Evolutionary conservation across 2,888 invertebrate genomes (phyloP).

Genomic region (Standfussiana lucernea): DNA sequence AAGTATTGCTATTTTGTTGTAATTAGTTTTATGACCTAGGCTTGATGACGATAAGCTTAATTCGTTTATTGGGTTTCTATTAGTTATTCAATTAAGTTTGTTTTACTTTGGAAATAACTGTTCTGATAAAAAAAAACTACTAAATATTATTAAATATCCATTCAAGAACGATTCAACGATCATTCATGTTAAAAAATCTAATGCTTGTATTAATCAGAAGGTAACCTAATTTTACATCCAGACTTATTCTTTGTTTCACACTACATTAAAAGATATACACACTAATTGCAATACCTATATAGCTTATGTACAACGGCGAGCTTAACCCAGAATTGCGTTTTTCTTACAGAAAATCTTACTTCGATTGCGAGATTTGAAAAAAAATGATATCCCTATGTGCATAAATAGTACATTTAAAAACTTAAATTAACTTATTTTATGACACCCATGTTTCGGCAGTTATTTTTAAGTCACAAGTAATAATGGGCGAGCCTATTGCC

Average conservation of each 20-base stretch:
- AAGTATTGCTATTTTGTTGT: background rate
- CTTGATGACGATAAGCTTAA: background rate
- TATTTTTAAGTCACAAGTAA: background rate
- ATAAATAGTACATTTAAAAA: no score
- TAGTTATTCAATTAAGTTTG: background rate
- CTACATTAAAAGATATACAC: no score
- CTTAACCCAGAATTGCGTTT: no score
- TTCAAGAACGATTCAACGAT: background rate
- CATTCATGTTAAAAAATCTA: background rate
- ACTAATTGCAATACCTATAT: no score
- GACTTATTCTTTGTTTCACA: no score
- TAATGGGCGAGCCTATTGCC: background rate
- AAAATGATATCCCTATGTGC: no score
- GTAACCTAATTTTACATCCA: no score
- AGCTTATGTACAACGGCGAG: no score
- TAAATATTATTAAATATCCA: background rate
- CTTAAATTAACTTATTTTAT: no score
- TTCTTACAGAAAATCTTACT: no score
- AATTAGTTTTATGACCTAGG: slow-evolving; percentile 1
- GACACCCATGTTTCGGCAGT: background rate
- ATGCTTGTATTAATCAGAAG: no score
- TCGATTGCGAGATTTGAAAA: no score
- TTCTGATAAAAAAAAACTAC: background rate
- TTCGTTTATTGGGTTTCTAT: background rate
- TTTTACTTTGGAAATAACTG: background rate